phyloP scores from a whole-genome alignment of 2,888 invertebrate species.

The Andrena trimmerana region DNA sequence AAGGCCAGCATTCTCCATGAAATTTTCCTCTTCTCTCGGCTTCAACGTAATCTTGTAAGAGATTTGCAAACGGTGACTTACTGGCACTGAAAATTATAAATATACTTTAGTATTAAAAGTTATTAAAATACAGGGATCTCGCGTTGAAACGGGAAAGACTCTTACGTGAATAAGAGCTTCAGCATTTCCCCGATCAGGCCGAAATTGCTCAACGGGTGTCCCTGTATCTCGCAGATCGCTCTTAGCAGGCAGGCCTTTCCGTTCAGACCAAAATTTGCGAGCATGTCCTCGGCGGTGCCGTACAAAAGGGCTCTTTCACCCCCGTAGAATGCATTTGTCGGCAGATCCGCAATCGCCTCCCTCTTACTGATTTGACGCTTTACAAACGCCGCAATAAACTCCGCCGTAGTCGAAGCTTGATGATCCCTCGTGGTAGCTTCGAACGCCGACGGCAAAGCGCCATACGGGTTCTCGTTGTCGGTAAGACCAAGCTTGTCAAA shows the following conservation, averaged over 20 bases:
- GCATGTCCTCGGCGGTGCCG: conserved; percentile 91
- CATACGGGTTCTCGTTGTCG: conserved; percentile 95
- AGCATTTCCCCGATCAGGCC: conserved; percentile 94
- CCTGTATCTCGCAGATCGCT: conserved; percentile 95
- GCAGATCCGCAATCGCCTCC: conserved; percentile 82
- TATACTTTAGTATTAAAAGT: background rate
- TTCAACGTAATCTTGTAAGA: conserved; percentile 91
- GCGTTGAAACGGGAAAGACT: conserved; percentile 63
- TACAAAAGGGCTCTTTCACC: conserved; percentile 94
- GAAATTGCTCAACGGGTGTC: conserved; percentile 91
- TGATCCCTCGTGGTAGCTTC: conserved; percentile 89
- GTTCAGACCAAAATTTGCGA: conserved; percentile 92
- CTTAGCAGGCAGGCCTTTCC: conserved; percentile 93
- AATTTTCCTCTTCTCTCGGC: conserved; percentile 92
- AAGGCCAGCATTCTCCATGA: conserved; percentile 94
- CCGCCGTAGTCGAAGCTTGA: conserved; percentile 85
- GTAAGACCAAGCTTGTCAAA: conserved; percentile 94
- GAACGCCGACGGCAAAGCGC: conserved; percentile 90
- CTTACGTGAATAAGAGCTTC: conserved; percentile 93
- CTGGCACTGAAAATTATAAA: conserved; percentile 88
- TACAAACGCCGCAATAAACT: conserved; percentile 91
- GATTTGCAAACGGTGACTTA: conserved; percentile 91
- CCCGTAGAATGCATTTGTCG: conserved; percentile 89
- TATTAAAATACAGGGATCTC: too few species aligned
- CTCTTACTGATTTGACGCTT: conserved; percentile 87